These are phyloP conservation scores for Liopterus haemorrhoidalis DNA, from an alignment of 2,888 invertebrate genomes.

Conservation along the genomic window DNA sequence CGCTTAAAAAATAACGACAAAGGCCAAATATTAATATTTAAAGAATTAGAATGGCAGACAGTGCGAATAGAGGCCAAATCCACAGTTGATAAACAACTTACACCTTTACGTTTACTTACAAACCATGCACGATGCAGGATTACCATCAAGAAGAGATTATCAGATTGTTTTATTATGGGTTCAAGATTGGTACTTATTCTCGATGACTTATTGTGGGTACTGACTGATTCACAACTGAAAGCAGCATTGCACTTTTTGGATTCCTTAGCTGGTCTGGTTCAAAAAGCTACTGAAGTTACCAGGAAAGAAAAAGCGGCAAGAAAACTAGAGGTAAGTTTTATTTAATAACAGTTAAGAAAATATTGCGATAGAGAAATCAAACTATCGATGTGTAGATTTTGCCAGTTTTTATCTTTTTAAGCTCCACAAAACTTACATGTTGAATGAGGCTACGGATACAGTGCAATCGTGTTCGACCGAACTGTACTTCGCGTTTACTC, in stretches of 20 bases:
- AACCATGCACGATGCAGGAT: slow-evolving; percentile 93
- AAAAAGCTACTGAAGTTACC: slow-evolving; percentile 71
- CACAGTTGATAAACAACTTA: slow-evolving; percentile 66
- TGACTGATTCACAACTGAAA: slow-evolving; percentile 92
- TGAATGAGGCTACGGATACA: too few species aligned
- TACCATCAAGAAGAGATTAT: slow-evolving; percentile 87
- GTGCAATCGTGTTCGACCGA: too few species aligned
- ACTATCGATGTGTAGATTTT: too few species aligned
- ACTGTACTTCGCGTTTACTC: too few species aligned
- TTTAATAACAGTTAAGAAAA: slow-evolving; percentile 3
- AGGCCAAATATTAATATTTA: slow-evolving; percentile 90
- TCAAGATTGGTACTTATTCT: slow-evolving; percentile 87
- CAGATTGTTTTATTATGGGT: slow-evolving; percentile 88
- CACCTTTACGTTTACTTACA: slow-evolving; percentile 85
- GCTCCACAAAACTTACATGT: slow-evolving; percentile 12
- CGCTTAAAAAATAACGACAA: slow-evolving; percentile 83
- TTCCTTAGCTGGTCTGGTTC: slow-evolving; percentile 75
- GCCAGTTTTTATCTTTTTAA: slow-evolving; percentile 12
- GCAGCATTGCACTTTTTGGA: slow-evolving; percentile 87
- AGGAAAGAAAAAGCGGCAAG: slow-evolving; percentile 76
- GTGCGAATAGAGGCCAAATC: slow-evolving; percentile 91
- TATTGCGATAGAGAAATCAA: too few species aligned
- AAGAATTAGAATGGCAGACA: slow-evolving; percentile 96
- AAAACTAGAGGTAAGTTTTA: slow-evolving; percentile 60
- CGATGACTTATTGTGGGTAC: slow-evolving; percentile 94